phyloP scores from a whole-genome alignment of 2,113 vertebrate species.

The Microcebus ravelobensis region DNA sequence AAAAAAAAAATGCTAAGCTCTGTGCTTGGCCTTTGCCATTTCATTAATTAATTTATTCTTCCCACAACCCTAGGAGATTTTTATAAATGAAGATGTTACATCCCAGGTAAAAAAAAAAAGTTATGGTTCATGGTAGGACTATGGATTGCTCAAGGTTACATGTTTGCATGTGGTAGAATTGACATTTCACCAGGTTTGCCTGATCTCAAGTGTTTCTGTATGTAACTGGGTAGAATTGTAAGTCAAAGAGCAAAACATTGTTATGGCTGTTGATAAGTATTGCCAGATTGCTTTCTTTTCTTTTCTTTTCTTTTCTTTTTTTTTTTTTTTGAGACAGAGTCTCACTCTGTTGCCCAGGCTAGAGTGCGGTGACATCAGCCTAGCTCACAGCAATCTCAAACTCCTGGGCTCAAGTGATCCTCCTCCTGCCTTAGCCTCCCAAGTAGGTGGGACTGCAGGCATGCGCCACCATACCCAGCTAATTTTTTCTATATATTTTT shows the following conservation, averaged over 20 bases:
- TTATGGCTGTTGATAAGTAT: background rate
- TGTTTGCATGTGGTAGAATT: background rate
- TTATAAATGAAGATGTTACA: background rate
- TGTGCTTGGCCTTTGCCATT: conserved; percentile 14
- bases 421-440: too few species aligned
- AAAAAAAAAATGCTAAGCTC: background rate
- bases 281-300: background rate
- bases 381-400: too few species aligned
- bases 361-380: too few species aligned
- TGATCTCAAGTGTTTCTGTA: background rate
- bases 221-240: background rate
- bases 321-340: too few species aligned
- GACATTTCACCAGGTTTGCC: conserved; percentile 18
- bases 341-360: too few species aligned
- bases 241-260: conserved; percentile 8
- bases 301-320: too few species aligned
- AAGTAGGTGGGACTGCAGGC: too few species aligned
- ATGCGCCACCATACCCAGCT: too few species aligned
- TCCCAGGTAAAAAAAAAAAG: too few species aligned
- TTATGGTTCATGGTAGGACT: background rate
- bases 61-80: background rate
- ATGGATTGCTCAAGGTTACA: background rate
- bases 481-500: too few species aligned
- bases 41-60: background rate
- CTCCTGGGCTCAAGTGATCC: too few species aligned